These are phyloP conservation scores for Euplagia quadripunctaria DNA, from an alignment of 2,888 invertebrate genomes.

Conservation along the genomic window DNA sequence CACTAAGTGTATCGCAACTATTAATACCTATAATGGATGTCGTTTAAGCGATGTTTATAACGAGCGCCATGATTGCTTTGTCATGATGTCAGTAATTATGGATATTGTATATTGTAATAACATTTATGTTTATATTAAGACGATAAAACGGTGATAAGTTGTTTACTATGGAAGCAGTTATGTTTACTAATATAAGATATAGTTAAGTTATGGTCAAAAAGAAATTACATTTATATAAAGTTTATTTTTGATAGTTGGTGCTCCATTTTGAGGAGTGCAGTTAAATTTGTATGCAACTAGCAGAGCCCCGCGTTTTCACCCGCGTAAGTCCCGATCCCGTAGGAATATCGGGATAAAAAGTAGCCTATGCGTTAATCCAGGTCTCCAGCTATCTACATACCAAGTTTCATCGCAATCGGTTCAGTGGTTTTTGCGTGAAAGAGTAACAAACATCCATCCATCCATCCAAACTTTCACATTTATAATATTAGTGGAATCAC, in stretches of 20 bases:
- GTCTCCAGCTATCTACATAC: no score
- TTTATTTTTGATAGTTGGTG: neutral
- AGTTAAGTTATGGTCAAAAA: neutral
- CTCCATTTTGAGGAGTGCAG: no score
- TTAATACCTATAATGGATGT: conserved; percentile 49
- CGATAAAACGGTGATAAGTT: conserved; percentile 1
- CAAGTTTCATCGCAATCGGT: no score
- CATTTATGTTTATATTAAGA: conserved; percentile 14
- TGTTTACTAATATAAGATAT: neutral
- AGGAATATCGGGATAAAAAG: no score
- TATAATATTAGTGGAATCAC: no score
- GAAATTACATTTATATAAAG: neutral
- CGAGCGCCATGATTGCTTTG: conserved; percentile 46
- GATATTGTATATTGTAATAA: conserved; percentile 11
- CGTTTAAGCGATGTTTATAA: conserved; percentile 44
- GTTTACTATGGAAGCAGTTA: neutral
- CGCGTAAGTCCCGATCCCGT: no score
- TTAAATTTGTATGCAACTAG: no score
- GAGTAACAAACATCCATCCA: no score
- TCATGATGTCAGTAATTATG: conserved; percentile 42
- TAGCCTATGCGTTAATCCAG: no score
- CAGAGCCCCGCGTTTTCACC: no score
- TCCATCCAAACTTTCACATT: no score
- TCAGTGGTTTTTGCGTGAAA: no score
- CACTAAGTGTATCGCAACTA: conserved; percentile 43